Evolutionary conservation across 2,888 invertebrate genomes (phyloP).

Genomic region (Eristalinus sepulchralis): DNA sequence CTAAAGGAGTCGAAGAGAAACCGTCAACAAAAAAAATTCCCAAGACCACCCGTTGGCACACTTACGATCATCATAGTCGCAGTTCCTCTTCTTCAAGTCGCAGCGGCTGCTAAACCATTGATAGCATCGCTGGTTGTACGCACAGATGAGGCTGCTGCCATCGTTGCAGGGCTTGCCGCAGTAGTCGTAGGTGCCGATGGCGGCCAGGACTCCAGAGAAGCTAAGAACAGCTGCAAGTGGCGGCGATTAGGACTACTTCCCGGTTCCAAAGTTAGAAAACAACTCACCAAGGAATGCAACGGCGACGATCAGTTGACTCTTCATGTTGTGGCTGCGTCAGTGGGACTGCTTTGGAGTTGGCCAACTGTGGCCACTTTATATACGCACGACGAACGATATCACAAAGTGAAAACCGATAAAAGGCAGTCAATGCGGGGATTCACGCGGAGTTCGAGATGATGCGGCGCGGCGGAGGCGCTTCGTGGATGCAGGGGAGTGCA

Average conservation of each 20-base stretch:
- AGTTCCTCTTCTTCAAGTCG: slow-evolving; percentile 53
- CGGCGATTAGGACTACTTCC: neutral
- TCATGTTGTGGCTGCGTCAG: slow-evolving; percentile 28
- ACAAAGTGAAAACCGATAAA: neutral
- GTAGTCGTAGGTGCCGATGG: slow-evolving; percentile 58
- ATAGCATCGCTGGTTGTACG: slow-evolving; percentile 43
- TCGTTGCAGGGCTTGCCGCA: slow-evolving; percentile 58
- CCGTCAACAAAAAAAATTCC: neutral
- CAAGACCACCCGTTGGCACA: neutral
- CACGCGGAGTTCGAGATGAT: slow-evolving; percentile 15
- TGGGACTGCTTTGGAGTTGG: slow-evolving; percentile 9
- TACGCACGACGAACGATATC: neutral
- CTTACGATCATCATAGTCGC: slow-evolving; percentile 46
- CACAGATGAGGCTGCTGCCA: slow-evolving; percentile 33
- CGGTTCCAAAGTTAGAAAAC: neutral
- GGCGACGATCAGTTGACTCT: slow-evolving; percentile 24
- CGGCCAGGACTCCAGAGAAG: slow-evolving; percentile 28
- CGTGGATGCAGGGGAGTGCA: neutral
- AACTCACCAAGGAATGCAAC: slow-evolving; percentile 46
- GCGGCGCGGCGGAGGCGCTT: neutral
- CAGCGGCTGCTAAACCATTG: slow-evolving; percentile 42
- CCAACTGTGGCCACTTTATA: slow-evolving; percentile 5
- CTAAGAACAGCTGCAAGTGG: slow-evolving; percentile 34
- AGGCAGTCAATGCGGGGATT: slow-evolving; percentile 27
- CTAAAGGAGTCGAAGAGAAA: slow-evolving; percentile 3